A percentile compares a stretch with the other conserved stretches of the same genome.
Evolutionary conservation across 2,797 vertebrate species (phyloP).

Genomic region (Mycteria americana): DNA sequence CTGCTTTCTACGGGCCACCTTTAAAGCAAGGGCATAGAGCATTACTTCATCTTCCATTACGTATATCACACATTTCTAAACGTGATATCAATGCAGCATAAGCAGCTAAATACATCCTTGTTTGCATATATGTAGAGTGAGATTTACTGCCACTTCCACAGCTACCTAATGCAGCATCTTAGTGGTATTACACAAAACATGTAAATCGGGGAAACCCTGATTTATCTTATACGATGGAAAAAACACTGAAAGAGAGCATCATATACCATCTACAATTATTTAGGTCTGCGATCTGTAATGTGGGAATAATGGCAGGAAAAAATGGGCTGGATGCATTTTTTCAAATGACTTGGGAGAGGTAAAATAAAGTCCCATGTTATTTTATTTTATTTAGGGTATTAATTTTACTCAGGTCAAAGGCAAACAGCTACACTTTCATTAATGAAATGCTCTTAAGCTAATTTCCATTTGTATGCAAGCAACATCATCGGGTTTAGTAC

Average conservation of each 20-base stretch:
- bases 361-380: slow-evolving; percentile 40
- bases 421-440: slow-evolving; percentile 67
- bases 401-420: slow-evolving; percentile 64
- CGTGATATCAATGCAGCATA: not conserved
- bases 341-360: not conserved
- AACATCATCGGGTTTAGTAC: slow-evolving; percentile 60
- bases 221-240: not conserved
- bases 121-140: slow-evolving; percentile 1
- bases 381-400: slow-evolving; percentile 67
- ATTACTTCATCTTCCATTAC: slow-evolving; percentile 64
- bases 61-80: not conserved
- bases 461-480: slow-evolving; percentile 80
- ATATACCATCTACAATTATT: not conserved
- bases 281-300: slow-evolving; percentile 13
- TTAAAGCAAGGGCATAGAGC: slow-evolving; percentile 66
- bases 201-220: not conserved
- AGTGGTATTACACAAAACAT: not conserved
- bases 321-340: slow-evolving; percentile 26
- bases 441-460: slow-evolving; percentile 75
- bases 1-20: not conserved
- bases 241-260: not conserved
- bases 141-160: not conserved
- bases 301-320: slow-evolving; percentile 1
- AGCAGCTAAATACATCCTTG: slow-evolving; percentile 2
- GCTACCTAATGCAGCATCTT: not conserved